A percentile compares a stretch with the other conserved stretches of the same genome.
Conservation (phyloP, 1,140 invertebrate species). For the Metopolophium dirhodum region DNA sequence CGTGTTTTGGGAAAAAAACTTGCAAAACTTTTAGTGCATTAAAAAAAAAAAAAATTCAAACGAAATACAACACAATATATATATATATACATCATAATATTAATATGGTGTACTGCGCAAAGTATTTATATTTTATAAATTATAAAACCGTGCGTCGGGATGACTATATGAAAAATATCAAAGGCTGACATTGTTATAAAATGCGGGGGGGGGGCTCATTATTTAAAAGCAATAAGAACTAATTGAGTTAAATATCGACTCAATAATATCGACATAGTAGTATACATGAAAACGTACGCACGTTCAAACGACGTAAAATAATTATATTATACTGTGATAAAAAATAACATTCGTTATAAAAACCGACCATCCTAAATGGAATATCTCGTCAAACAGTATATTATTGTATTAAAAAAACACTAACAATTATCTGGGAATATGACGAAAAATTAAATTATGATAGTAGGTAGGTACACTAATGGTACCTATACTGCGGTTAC, state of each 20-base stretch:
- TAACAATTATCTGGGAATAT: background rate
- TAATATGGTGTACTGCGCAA: background rate
- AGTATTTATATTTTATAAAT: background rate
- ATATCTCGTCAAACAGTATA: background rate
- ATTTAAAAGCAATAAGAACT: background rate
- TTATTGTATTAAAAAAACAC: background rate
- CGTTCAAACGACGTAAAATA: background rate
- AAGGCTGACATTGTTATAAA: background rate
- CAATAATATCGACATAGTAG: background rate
- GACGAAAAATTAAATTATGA: background rate
- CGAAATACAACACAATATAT: background rate
- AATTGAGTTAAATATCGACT: background rate
- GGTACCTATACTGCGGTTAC: no score
- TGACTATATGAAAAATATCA: background rate
- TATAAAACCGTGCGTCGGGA: background rate
- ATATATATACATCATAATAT: background rate
- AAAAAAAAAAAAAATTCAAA: conserved; percentile 5
- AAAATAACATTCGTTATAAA: background rate
- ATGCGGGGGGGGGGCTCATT: background rate
- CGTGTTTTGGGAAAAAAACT: conserved; percentile 31
- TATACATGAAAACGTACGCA: background rate
- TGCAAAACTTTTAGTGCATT: conserved; percentile 30
- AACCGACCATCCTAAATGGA: background rate
- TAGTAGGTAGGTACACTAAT: background rate
- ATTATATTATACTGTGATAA: background rate